A percentile compares a stretch with the other conserved stretches of the same genome.
Conservation (phyloP, 1,140 invertebrate genomes). For the Doryteuthis pealeii region DNA sequence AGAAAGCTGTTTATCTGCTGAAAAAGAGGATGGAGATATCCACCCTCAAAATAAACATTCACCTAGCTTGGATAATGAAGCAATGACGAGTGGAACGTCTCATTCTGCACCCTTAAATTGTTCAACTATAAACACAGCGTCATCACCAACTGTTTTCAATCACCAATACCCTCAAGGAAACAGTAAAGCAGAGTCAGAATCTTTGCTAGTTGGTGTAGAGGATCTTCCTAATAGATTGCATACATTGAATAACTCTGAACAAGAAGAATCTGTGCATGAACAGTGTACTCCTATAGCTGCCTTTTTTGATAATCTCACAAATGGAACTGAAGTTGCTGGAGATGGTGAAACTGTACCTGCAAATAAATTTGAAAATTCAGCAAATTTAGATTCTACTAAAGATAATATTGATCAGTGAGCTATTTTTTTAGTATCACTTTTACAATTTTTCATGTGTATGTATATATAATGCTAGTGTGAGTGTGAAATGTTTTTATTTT, state of each 20-base stretch:
- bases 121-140: no score
- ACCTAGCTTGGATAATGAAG: not conserved
- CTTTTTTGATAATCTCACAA: not conserved
- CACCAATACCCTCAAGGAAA: not conserved
- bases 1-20: not conserved
- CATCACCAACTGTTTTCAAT: not conserved
- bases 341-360: not conserved
- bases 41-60: not conserved
- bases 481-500: no score
- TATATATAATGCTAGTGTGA: no score
- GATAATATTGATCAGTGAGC: no score
- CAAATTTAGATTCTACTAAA: no score
- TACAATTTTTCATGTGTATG: no score
- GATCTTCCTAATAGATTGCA: not conserved
- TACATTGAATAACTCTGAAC: not conserved
- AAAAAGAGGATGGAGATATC: slow-evolving; percentile 3
- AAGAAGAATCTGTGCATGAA: not conserved
- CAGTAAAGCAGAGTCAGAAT: no score
- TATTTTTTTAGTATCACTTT: no score
- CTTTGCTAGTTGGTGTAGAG: not conserved
- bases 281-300: not conserved
- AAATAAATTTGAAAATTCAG: not conserved
- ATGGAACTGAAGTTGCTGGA: not conserved
- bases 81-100: not conserved
- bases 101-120: no score